Evolutionary conservation across 1,140 invertebrate species (phyloP), one percentile per base, ranked within the genome.

Genomic region (Drosophila pruinosa): DNA sequence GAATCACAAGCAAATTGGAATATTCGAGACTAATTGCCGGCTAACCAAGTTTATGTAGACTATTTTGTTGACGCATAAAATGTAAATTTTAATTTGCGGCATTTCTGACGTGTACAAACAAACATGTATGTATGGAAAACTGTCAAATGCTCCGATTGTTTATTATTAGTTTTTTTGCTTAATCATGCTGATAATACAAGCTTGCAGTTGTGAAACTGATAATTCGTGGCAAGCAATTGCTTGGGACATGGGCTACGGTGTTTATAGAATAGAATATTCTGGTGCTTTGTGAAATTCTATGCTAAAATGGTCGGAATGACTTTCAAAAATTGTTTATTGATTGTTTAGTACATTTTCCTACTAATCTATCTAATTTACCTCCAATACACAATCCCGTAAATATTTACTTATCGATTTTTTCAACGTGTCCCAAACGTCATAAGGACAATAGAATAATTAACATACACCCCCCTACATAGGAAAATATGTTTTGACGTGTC

Each of bases 111-210:
- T 64, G 62, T 64, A 56, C 26, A 24, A 21, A 7, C n/a, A 26
- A 10, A 24, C n/a, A 10, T 28, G 45, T 48, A 12, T 28, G 24
- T 28, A 15, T 48, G n/a, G 12, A 41, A 24, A 17, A 12, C 22
- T 14, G 24, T 4, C 17, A 15, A 50, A 17, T 54, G 39, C 14
- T 15, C 5, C 10, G 4, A 5, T 56, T 56, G 62, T 65, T 63
- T 65, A 65, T 47, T 56, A 56, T 45, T 36, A 36, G 14, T 1
- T 41, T 47, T 56, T 56, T 17, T 56, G 62, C 62, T 34, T 3
- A 19, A 19, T 65, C 62, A 65, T 56, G 62, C 26, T 65, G 50
- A 65, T 53, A 54, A 22, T 54, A 54, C n/a, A 45, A 34, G n/a
- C 45, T 63, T 53, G 14, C 7, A 6, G 14, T 43, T 52, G 48